phyloP scores from a whole-genome alignment of 2,888 invertebrate species.

The Oscheius sp. region DNA sequence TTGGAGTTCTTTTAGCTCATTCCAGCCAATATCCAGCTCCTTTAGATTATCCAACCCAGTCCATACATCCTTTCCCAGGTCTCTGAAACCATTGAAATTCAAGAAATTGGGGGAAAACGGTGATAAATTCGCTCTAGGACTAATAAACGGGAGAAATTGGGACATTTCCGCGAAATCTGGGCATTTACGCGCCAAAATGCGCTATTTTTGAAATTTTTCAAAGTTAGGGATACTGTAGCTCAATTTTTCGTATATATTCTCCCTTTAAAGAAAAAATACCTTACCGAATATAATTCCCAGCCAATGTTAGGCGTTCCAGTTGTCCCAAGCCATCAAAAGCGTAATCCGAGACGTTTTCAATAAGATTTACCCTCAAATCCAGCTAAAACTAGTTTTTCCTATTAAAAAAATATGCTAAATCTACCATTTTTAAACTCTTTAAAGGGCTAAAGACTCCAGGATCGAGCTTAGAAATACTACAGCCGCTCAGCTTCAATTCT shows the following conservation, averaged over 20 bases:
- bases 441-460: conserved; percentile 87
- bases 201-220: not conserved
- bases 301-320: conserved; percentile 86
- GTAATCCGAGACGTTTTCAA: conserved; percentile 82
- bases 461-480: conserved; percentile 76
- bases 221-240: not conserved
- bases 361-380: conserved; percentile 86
- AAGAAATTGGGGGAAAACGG: not conserved
- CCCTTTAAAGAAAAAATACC: not conserved
- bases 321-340: conserved; percentile 87
- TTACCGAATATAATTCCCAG: conserved; percentile 74
- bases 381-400: conserved; percentile 77
- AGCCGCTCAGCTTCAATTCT: conserved; percentile 75
- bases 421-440: conserved; percentile 80
- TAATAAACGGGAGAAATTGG: not conserved
- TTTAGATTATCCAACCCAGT: conserved; percentile 86
- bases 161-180: not conserved
- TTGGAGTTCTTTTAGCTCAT: conserved; percentile 63
- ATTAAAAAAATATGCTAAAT: not conserved
- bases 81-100: too few species aligned
- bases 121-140: not conserved
- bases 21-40: conserved; percentile 85
- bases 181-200: not conserved
- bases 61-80: conserved; percentile 84
- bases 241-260: too few species aligned